Base-by-base conservation (phyloP, 2,113 vertebrate genomes). In the Meles meles region DNA sequence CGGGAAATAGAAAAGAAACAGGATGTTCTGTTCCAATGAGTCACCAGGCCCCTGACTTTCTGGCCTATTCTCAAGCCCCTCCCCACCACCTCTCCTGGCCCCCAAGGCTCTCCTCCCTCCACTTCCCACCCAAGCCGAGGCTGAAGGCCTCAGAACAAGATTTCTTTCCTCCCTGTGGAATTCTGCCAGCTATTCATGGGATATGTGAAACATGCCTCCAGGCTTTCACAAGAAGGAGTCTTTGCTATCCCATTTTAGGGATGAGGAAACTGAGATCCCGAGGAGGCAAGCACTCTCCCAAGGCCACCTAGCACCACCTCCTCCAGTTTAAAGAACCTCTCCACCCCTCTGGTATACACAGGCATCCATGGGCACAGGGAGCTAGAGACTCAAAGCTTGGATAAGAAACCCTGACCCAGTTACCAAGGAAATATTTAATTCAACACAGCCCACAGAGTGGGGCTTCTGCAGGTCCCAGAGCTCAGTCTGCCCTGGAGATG, bases 1-100 rank as follows among this genome's bases (percentile, higher is more conserved):
- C 11, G 21, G 92, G 90, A 97, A 97, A 93, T 0, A 34, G 74
- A 85, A 92, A 96, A 83, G 86, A 95, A 92, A 97, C 90, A 96
- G 96, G 93, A 98, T 88, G 34, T 97, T 96, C 95, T 96, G 90
- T 96, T 90, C 95, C 88, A 47, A 31, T 97, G 97, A 98, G 93
- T 98, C 97, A 98, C 92, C 92, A 74, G 86, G 93, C 34, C 85
- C 72, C 52, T 44, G 89, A 20, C 61, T 90, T 85, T 86, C 83
- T 44, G 84, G 92, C 88, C 63, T 10, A 42, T 69, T 94, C 77
- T n/a, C 34, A 8, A 65, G 91, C 47, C 69, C 44, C 81, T 86
- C 93, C 96, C 72, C 37, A 10, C 82, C 29, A 17, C 77, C 67
- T 42, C 1, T 1, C 81, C 79, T 10, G 39, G 80, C 55, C 39